These are phyloP conservation scores for Nemapogon koenigi DNA, from an alignment of 2,888 invertebrate species.

Conservation along the genomic window DNA sequence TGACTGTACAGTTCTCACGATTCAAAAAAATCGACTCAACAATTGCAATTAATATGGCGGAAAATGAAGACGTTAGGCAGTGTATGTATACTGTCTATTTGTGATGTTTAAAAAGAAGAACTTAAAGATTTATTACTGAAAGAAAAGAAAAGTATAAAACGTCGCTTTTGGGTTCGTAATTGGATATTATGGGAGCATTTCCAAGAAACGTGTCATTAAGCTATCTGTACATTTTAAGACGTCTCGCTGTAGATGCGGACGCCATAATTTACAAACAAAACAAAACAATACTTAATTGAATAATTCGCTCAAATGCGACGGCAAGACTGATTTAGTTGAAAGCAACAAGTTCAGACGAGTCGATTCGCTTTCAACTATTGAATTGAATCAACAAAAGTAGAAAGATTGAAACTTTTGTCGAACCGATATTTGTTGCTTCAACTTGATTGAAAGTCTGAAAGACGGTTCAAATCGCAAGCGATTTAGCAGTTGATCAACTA, in stretches of 20 bases:
- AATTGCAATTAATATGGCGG: neutral
- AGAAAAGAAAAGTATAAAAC: neutral
- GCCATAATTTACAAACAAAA: too few species aligned
- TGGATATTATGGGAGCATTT: neutral
- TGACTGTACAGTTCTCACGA: too few species aligned
- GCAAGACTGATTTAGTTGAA: neutral
- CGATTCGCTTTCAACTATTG: neutral
- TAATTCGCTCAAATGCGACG: neutral
- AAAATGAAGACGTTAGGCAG: neutral
- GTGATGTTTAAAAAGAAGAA: neutral
- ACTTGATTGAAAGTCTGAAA: neutral
- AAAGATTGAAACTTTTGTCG: neutral
- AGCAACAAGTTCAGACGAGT: neutral
- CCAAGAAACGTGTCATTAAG: neutral
- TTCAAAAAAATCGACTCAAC: neutral
- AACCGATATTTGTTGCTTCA: neutral
- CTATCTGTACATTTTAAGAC: neutral
- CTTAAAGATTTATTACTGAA: neutral
- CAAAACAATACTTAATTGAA: too few species aligned
- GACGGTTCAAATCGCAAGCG: neutral
- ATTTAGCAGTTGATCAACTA: neutral
- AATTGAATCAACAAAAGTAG: neutral
- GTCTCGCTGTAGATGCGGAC: too few species aligned
- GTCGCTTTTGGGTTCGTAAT: neutral
- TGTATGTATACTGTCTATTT: neutral